Evolutionary conservation across 2,113 vertebrate species (phyloP), one percentile per base, ranked within the genome.

Genomic region (Gavia stellata): DNA sequence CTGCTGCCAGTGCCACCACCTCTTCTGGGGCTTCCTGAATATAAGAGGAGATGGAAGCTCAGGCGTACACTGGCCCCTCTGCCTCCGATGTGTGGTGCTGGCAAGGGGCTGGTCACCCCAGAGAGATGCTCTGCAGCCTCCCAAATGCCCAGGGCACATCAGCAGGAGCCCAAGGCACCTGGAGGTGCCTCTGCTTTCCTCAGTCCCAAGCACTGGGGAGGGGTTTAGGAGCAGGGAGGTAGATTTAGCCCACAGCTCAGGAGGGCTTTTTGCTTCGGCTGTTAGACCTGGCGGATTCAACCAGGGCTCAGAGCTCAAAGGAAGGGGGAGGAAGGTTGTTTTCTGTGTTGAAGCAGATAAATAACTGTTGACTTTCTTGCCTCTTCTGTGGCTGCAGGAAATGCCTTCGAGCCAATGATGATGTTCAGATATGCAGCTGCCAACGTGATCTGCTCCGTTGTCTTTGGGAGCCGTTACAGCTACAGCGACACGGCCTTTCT

Each of bases 381-480:
- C 23, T 23, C 12, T 4, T 49, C 33, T 12, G 26, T 15, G 81
- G 20, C 58, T 74, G 55, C 75, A 96, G 96, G 88, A 28, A 45
- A 88, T 1, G 2, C 80, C 38, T 96, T 94, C 23, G 95, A 96
- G 72, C 90, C 86, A 0, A 66, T 82, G 33, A 70, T 1, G 2
- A 29, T 7, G 33, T 58, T 97, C 82, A 70, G n/a, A 33, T 14
- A 61, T 0, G 95, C 90, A 2, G 75, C 31, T 42, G 14, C 94
- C 73, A 97, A 96, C 0, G 96, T 96, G 82, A 94, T 97, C 80
- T 95, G 96, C 80, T 73, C 94, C 0, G 59, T 96, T 26, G 63
- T 96, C 17, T 94, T 96, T 0, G 94, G 96, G n/a, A 96, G 36
- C 72, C 72, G 29, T 26, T 95, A 95, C 80, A 93, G 79, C 94